Evolutionary conservation across 1,140 invertebrate genomes (phyloP), one percentile per base, ranked within the genome.

Genomic region (Ctenoplectra terminalis): DNA sequence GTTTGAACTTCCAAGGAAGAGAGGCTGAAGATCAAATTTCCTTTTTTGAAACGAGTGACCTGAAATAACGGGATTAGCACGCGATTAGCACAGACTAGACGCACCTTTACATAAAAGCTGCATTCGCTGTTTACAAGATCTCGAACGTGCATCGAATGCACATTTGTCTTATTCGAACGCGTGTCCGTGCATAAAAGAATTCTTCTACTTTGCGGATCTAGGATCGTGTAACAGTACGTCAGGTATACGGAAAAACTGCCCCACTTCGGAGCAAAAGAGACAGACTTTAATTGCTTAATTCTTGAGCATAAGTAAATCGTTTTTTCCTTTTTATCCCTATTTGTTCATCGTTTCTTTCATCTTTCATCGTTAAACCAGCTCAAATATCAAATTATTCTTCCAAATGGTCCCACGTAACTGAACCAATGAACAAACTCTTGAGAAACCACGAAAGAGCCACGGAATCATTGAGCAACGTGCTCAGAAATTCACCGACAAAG

Each of bases 61-160:
- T n/a, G 8, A 13, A n/a, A 31, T 43, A 37, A 34, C 31, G 13
- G 23, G 54, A 34, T 52, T 70, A 70, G 31, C 67, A 31, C 67
- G 29, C 48, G 40, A 43, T 74, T 74, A 37, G 23, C n/a, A 48
- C 60, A 31, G 58, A n/a, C 43, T 15, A 63, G 23, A 34, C 58
- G n/a, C 58, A n/a, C 6, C 29, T 74, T 43, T 63, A 31, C 43
- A 34, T 74, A 61, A 63, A 48, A 43, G 43, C 72, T 48, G 40
- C 58, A 50, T 50, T 60, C 23, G n/a, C 71, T 60, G 56, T 31
- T 56, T 46, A 31, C 72, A 29, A 50, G 72, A 74, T 63, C 52
- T 72, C 43, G 58, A n/a, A 63, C 58, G 72, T 63, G 72, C 72
- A 43, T 74, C 40, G 71, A 46, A 74, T 74, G 40, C 26, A 13